A percentile compares a stretch with the other conserved stretches of the same genome.
These are phyloP conservation scores for Campaea margaritaria DNA, from an alignment of 2,888 invertebrate species.

Conservation along the genomic window DNA sequence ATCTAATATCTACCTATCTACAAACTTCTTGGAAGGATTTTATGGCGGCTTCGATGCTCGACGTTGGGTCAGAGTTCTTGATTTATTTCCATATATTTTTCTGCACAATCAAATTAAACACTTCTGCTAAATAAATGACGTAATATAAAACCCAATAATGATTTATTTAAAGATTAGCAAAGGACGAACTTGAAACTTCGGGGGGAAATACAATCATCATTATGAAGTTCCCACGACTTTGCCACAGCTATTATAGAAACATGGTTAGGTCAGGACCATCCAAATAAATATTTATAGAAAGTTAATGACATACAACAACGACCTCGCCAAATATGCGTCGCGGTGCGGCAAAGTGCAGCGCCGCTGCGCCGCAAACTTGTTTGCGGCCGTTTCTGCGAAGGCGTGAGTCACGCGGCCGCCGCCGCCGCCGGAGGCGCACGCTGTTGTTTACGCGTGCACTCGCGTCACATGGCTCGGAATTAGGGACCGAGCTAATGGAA, in stretches of 20 bases:
- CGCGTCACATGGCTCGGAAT: background rate
- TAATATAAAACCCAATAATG: no score
- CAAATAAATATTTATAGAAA: background rate
- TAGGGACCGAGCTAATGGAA: background rate
- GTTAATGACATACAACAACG: background rate
- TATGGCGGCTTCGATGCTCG: background rate
- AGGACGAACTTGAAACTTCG: no score
- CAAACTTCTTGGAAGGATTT: background rate
- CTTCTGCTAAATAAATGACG: no score
- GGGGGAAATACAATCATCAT: no score
- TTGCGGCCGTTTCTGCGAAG: conserved; percentile 32
- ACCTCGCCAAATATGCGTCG: conserved; percentile 11
- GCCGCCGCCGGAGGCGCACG: background rate
- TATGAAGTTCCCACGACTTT: background rate
- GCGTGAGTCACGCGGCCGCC: conserved; percentile 20
- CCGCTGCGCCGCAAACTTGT: conserved; percentile 20
- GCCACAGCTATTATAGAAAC: background rate
- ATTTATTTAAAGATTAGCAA: no score
- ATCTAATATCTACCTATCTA: no score
- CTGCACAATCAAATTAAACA: no score
- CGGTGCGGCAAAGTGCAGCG: background rate
- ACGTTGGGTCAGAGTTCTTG: no score
- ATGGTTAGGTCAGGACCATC: conserved; percentile 1
- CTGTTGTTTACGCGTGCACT: conserved; percentile 3
- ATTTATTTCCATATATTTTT: no score